Evolutionary conservation across 2,888 invertebrate genomes (phyloP).

Genomic region (Dolichomitus sp.): DNA sequence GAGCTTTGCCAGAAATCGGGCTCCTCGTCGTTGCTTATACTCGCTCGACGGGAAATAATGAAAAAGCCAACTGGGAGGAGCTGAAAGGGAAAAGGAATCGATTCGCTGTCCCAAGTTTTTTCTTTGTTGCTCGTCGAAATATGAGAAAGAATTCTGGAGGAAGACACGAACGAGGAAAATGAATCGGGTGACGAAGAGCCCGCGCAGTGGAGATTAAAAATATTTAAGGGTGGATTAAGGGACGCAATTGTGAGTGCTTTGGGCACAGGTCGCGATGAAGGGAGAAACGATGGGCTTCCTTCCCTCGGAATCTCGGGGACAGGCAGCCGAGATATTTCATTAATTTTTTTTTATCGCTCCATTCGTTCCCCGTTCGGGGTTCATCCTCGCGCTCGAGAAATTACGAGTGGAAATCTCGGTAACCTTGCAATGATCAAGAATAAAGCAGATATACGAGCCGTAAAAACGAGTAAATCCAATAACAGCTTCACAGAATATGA

Average conservation of each 20-base stretch:
- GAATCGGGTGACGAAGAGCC: slow-evolving; percentile 13
- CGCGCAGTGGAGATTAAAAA: slow-evolving; percentile 69
- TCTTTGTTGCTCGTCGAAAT: slow-evolving; percentile 35
- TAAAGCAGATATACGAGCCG: background rate
- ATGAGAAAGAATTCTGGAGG: slow-evolving; percentile 6
- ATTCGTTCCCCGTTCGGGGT: background rate
- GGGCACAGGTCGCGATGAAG: slow-evolving; percentile 51
- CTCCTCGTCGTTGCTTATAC: background rate
- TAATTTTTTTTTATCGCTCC: slow-evolving; percentile 27
- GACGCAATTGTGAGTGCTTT: slow-evolving; percentile 69
- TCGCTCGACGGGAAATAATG: slow-evolving; percentile 69
- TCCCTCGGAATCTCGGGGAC: slow-evolving; percentile 17
- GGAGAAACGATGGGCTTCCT: background rate
- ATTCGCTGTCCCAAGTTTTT: slow-evolving; percentile 23
- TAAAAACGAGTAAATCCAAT: background rate
- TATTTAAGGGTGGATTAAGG: slow-evolving; percentile 73
- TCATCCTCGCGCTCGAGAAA: slow-evolving; percentile 9
- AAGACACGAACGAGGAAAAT: slow-evolving; percentile 11
- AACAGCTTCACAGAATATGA: no score
- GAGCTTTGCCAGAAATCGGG: slow-evolving; percentile 54
- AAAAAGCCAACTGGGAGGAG: slow-evolving; percentile 67
- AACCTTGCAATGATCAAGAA: background rate
- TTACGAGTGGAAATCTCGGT: background rate
- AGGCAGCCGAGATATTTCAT: slow-evolving; percentile 33
- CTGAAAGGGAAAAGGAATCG: slow-evolving; percentile 24